Evolutionary conservation across 2,797 vertebrate genomes (phyloP).

Genomic region (Saxicola maurus): DNA sequence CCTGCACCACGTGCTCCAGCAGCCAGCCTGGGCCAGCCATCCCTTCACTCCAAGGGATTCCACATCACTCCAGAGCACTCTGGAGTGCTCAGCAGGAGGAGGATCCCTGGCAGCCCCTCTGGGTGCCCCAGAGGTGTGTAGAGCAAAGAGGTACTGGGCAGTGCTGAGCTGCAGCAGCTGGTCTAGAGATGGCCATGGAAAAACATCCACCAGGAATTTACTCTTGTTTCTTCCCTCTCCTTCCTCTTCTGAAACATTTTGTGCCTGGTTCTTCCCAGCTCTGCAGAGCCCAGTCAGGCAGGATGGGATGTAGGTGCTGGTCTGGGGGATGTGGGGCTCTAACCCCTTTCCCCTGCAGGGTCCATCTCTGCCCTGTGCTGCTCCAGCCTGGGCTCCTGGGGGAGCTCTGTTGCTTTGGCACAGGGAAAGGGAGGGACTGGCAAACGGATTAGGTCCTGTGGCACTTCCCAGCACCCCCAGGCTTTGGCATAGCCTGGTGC

Average conservation of each 20-base stretch:
- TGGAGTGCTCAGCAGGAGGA: background rate
- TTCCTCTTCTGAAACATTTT: background rate
- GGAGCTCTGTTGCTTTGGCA: background rate
- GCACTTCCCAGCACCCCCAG: background rate
- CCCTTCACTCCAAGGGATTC: background rate
- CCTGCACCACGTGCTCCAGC: background rate
- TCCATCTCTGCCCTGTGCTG: background rate
- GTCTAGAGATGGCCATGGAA: background rate
- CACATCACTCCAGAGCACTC: background rate
- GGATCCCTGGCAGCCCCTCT: background rate
- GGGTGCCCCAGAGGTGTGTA: background rate
- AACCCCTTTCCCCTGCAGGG: background rate
- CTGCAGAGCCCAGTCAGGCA: background rate
- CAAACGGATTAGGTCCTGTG: background rate
- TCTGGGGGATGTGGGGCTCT: accelerated
- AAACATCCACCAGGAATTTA: background rate
- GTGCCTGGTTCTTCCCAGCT: background rate
- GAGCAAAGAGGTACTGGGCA: background rate
- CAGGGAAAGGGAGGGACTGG: background rate
- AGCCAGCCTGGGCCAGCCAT: background rate
- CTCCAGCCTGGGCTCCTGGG: background rate
- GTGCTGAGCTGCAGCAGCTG: background rate
- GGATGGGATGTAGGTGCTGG: background rate
- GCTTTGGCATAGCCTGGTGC: background rate
- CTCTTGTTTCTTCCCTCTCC: background rate